phyloP scores from a whole-genome alignment of 2,888 invertebrate species.

The Luperina nickerlii region DNA sequence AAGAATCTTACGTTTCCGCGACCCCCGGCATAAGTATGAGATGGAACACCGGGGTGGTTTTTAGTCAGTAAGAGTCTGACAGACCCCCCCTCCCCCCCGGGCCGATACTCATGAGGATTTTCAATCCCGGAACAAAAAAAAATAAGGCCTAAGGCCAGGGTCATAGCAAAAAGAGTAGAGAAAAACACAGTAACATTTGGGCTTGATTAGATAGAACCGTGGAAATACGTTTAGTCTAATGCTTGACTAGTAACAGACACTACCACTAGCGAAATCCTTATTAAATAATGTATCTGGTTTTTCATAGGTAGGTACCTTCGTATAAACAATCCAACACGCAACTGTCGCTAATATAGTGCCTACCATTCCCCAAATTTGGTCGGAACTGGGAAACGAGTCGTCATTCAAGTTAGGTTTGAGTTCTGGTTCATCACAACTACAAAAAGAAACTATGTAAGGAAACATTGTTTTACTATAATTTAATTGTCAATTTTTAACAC shows the following conservation, averaged over 20 bases:
- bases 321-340: constrained; percentile 78
- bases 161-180: background rate
- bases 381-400: constrained; percentile 78
- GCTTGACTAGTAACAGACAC: background rate
- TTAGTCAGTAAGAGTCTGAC: no score
- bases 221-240: background rate
- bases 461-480: constrained; percentile 66
- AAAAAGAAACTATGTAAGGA: constrained; percentile 73
- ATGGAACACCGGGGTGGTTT: no score
- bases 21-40: no score
- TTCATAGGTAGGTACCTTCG: constrained; percentile 72
- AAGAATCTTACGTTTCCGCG: no score
- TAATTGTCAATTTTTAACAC: constrained; percentile 45
- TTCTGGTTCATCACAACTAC: constrained; percentile 80
- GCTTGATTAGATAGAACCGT: no score
- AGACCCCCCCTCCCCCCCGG: no score
- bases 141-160: background rate
- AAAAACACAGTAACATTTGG: background rate
- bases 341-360: constrained; percentile 79
- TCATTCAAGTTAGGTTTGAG: constrained; percentile 63
- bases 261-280: background rate
- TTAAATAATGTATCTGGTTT: background rate
- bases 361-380: constrained; percentile 85
- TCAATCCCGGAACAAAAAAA: no score
- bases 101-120: no score